Percentiles rank a stretch among this genome's conserved stretches.
Evolutionary conservation across 92 coral and sea anemone species (phyloP).

Genomic region (Epizoanthus scotinus): DNA sequence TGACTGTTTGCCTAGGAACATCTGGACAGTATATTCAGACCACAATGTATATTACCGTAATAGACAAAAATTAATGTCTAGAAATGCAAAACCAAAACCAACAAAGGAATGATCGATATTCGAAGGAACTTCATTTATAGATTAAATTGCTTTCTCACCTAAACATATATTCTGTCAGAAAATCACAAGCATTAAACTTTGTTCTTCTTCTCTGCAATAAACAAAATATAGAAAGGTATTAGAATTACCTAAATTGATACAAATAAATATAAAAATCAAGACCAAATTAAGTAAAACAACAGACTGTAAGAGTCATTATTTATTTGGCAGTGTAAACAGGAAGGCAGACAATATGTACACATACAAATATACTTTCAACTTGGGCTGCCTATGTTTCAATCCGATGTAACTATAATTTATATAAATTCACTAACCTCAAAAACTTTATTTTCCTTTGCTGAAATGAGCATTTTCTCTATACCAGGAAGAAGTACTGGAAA

Average conservation of each 20-base stretch:
- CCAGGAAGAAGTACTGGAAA: conserved; percentile 93
- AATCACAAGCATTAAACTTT: conserved; percentile 98
- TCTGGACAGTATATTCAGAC: no score
- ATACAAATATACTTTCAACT: no score
- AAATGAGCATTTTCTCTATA: conserved; percentile 86
- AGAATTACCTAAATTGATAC: not conserved
- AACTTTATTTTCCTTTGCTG: conserved; percentile 95
- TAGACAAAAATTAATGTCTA: no score
- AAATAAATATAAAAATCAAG: no score
- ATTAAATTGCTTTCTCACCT: conserved; percentile 50
- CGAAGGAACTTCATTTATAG: not conserved
- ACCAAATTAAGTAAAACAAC: no score
- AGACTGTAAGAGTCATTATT: no score
- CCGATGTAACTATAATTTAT: no score
- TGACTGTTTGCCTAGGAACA: no score
- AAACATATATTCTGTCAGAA: conserved; percentile 82
- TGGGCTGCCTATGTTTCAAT: no score
- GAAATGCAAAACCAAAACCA: not conserved
- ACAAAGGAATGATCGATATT: not conserved
- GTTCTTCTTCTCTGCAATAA: conserved; percentile 89
- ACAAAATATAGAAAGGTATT: not conserved
- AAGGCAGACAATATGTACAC: no score
- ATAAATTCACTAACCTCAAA: conserved; percentile 76
- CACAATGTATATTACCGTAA: no score
- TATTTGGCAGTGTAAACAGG: no score